Conservation (phyloP, 2,888 invertebrate species). For the Spisula subtruncata region DNA sequence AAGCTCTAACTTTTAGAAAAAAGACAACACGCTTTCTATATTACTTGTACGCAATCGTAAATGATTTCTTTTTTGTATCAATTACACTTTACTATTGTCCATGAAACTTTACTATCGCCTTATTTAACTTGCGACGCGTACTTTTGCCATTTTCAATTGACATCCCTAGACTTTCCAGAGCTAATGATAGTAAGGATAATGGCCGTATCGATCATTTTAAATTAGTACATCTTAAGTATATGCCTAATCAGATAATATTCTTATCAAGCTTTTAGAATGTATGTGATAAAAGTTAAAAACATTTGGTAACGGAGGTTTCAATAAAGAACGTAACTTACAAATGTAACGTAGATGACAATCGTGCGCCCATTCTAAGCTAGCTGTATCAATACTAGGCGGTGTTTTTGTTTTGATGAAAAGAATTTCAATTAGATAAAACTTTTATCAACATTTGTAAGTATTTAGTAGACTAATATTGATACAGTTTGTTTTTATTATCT, state of each 20-base stretch:
- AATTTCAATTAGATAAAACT: constrained; percentile 28
- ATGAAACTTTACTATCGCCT: no score
- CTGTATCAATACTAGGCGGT: constrained; percentile 3
- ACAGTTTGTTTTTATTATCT: constrained; percentile 29
- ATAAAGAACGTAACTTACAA: background rate
- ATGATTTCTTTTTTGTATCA: no score
- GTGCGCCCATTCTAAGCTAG: background rate
- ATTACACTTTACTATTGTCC: no score
- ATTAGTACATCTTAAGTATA: background rate
- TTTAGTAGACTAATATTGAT: constrained; percentile 38
- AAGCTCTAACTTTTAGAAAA: no score
- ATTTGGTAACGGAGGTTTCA: background rate
- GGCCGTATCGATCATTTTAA: no score
- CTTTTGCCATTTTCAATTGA: no score
- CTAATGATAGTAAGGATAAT: no score
- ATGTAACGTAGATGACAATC: constrained; percentile 20
- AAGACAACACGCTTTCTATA: no score
- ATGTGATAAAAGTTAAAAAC: background rate
- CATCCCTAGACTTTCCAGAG: no score
- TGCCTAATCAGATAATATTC: background rate
- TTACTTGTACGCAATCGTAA: no score
- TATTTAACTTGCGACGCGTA: no score
- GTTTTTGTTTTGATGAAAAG: constrained; percentile 6
- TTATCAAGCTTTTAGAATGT: constrained; percentile 28
- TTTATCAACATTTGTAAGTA: constrained; percentile 33